Conservation (phyloP, 1,140 invertebrate species). For the Drosophila tsacasi region DNA sequence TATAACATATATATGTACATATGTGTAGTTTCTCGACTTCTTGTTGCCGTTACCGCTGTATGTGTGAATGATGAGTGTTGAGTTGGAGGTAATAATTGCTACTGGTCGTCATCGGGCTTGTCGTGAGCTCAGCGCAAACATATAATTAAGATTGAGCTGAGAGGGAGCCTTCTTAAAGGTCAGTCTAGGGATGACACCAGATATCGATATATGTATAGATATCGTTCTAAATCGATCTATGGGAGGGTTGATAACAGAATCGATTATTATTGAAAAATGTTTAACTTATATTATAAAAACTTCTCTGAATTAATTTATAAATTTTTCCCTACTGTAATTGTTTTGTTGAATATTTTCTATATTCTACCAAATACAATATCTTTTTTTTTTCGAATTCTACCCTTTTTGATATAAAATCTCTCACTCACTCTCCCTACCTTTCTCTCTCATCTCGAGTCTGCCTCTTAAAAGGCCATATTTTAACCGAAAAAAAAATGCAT, state of each 20-base stretch:
- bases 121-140: conserved; percentile 49
- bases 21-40: neutral
- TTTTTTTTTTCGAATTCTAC: neutral
- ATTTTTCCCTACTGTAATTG: neutral
- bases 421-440: neutral
- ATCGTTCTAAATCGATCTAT: neutral
- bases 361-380: neutral
- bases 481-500: conserved; percentile 67
- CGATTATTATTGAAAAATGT: too few relatives aligned
- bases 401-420: neutral
- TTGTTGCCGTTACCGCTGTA: conserved; percentile 6
- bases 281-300: too few relatives aligned
- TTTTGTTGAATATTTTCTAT: too few relatives aligned
- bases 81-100: conserved; percentile 78
- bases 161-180: conserved; percentile 54
- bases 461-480: conserved; percentile 71
- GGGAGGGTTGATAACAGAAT: neutral
- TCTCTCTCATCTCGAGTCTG: conserved; percentile 9
- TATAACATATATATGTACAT: neutral
- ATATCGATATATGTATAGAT: neutral
- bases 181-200: conserved; percentile 24
- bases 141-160: conserved; percentile 72
- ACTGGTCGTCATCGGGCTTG: conserved; percentile 76
- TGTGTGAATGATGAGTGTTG: conserved; percentile 78
- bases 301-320: neutral